phyloP scores from a whole-genome alignment of 1,140 invertebrate genomes.

The Helicorthomorpha holstii region DNA sequence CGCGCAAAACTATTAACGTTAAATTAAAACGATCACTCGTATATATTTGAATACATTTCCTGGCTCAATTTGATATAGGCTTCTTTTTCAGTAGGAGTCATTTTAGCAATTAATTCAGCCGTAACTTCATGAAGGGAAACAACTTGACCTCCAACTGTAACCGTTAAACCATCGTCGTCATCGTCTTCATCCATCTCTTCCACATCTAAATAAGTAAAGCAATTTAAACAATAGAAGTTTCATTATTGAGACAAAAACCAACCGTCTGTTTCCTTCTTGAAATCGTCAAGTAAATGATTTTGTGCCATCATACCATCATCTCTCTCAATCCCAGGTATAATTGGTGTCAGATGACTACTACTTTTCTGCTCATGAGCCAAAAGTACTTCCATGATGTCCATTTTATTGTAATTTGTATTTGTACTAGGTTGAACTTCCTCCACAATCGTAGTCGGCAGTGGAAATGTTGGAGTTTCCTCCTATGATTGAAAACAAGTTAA shows the following conservation, averaged over 20 bases:
- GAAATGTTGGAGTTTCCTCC: neutral
- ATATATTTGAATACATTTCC: slow-evolving; percentile 54
- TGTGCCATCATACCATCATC: slow-evolving; percentile 38
- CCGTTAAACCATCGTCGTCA: slow-evolving; percentile 62
- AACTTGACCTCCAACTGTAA: slow-evolving; percentile 57
- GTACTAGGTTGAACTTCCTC: neutral
- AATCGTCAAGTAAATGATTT: neutral
- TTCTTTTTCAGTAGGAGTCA: slow-evolving; percentile 84
- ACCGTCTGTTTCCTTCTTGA: neutral
- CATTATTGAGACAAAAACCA: neutral
- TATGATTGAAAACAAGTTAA: neutral
- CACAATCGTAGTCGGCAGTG: neutral
- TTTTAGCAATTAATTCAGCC: slow-evolving; percentile 67
- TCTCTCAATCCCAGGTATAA: slow-evolving; percentile 20
- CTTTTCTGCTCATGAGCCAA: slow-evolving; percentile 69
- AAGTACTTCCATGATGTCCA: slow-evolving; percentile 81
- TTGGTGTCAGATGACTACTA: slow-evolving; percentile 5
- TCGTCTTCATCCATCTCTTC: slow-evolving; percentile 54
- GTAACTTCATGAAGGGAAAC: slow-evolving; percentile 63
- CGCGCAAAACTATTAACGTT: neutral
- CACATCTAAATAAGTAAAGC: slow-evolving; percentile 23
- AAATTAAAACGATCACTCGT: no score
- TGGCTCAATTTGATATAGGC: slow-evolving; percentile 85
- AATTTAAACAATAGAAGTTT: neutral
- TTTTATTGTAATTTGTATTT: slow-evolving; percentile 25